Evolutionary conservation across 2,797 vertebrate genomes (phyloP).

Genomic region (Rhinichthys osculus): DNA sequence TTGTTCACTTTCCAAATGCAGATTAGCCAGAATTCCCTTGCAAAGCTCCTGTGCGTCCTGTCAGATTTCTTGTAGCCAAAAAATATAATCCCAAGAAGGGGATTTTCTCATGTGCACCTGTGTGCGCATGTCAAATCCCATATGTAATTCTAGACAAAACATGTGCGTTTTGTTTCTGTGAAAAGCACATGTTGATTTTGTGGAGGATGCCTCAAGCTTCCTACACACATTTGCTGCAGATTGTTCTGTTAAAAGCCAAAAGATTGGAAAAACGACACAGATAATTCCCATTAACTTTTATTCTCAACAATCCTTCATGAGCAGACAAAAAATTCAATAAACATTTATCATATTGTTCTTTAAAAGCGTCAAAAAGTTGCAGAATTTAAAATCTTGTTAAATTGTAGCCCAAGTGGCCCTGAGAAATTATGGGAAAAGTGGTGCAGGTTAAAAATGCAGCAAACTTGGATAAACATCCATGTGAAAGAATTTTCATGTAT

Average conservation of each 20-base stretch:
- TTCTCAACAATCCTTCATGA: background rate
- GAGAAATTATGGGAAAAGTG: background rate
- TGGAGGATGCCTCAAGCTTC: conserved; percentile 47
- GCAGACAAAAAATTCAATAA: background rate
- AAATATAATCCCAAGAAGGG: conserved; percentile 56
- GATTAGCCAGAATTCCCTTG: conserved; percentile 59
- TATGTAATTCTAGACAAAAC: conserved; percentile 60
- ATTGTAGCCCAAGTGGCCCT: background rate
- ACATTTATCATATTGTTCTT: background rate
- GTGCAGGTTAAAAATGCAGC: background rate
- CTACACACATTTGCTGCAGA: conserved; percentile 17
- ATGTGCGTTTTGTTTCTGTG: conserved; percentile 51
- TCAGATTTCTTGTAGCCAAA: conserved; percentile 54
- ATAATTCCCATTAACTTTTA: conserved; percentile 6
- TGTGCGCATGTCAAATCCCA: conserved; percentile 48
- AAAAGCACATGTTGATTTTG: conserved; percentile 50
- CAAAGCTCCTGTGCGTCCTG: conserved; percentile 56
- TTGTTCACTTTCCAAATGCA: conserved; percentile 64
- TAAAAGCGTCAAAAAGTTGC: background rate
- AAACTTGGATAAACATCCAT: background rate
- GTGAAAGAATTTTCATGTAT: background rate
- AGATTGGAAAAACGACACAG: background rate
- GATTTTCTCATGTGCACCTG: conserved; percentile 57
- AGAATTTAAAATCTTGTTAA: background rate
- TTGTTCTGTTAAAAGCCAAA: conserved; percentile 10